Evolutionary conservation across 2,888 invertebrate species (phyloP), one percentile per base, ranked within the genome.

Genomic region (Helicoverpa assulta): DNA sequence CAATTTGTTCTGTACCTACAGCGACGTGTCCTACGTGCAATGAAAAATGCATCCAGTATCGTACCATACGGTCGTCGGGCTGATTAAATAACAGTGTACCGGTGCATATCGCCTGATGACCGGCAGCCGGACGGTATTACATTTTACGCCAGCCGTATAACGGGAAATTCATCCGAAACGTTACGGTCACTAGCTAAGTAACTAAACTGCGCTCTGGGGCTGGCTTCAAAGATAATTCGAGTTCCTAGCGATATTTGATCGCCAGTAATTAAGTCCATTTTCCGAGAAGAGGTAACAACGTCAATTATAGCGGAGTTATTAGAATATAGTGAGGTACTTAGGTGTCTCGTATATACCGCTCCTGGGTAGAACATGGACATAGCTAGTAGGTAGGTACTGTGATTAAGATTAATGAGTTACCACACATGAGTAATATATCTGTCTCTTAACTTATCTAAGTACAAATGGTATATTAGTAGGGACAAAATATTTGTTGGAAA

Each of bases 41-140:
- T 76, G 71, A 72, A 83, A 80, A 80, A 74, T 61, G 54, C 63
- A 76, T 62, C 43, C 80, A 76, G 78, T 67, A 62, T 61, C 71
- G 69, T 81, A 76, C 79, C 82, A 67, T 76, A 71, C 56, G 69
- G 67, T 63, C 61, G 61, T 64, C 58, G 64, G 64, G 70, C 84
- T 88, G 85, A 89, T 89, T 88, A 88, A 89, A 89, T 88, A 88
- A 87, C 65, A 70, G 69, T 57, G 64, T 62, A 58, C 29, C 81
- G 72, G 73, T 72, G 73, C 70, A 70, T 67, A 73, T 73, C 80
- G 70, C 68, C 76, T 84, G 85, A 85, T 85, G 86, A 82, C 79
- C 80, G 57, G 71, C 74, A 61, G 63, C 52, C 55, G 53, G 76
- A 26, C 58, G 68, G 76, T 85, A 87, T 89, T 87, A 82, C 85